phyloP scores from a whole-genome alignment of 2,113 vertebrate species.

The Dryoscopus gambensis region DNA sequence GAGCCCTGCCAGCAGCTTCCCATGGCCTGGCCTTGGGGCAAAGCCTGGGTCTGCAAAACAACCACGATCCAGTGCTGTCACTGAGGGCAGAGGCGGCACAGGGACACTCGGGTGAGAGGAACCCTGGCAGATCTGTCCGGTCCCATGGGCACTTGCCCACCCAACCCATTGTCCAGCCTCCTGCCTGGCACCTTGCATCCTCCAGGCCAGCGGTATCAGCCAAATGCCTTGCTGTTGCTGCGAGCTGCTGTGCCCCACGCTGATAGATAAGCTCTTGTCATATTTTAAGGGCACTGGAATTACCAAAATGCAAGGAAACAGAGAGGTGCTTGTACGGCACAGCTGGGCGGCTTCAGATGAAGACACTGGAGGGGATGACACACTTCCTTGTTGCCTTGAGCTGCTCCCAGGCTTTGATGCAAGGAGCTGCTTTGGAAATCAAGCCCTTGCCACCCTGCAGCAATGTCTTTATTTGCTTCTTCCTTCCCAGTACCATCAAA shows the following conservation, averaged over 20 bases:
- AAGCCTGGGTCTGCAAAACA: not conserved
- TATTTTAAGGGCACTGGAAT: slow-evolving; percentile 17
- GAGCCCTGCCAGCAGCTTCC: not conserved
- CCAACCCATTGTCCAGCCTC: not conserved
- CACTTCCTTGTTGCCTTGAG: not conserved
- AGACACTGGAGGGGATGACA: not conserved
- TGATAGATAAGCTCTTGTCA: not conserved
- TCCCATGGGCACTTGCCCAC: not conserved
- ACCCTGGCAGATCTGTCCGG: fast-evolving
- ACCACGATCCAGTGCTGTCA: not conserved
- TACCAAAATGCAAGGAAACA: slow-evolving; percentile 14
- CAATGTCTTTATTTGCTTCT: not conserved
- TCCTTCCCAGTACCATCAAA: not conserved
- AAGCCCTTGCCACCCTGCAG: not conserved
- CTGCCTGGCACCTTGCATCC: not conserved
- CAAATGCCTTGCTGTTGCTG: not conserved
- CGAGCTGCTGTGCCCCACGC: not conserved
- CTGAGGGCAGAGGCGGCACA: fast-evolving
- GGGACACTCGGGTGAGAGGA: not conserved
- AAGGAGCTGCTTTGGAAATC: not conserved
- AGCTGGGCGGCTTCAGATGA: slow-evolving; percentile 12
- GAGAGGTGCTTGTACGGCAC: slow-evolving; percentile 8
- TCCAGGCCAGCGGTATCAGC: not conserved
- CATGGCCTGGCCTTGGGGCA: not conserved
- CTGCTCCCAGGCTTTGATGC: not conserved